Evolutionary conservation across 2,888 invertebrate genomes (phyloP), one percentile per base, ranked within the genome.

Genomic region (Erebia palarica): DNA sequence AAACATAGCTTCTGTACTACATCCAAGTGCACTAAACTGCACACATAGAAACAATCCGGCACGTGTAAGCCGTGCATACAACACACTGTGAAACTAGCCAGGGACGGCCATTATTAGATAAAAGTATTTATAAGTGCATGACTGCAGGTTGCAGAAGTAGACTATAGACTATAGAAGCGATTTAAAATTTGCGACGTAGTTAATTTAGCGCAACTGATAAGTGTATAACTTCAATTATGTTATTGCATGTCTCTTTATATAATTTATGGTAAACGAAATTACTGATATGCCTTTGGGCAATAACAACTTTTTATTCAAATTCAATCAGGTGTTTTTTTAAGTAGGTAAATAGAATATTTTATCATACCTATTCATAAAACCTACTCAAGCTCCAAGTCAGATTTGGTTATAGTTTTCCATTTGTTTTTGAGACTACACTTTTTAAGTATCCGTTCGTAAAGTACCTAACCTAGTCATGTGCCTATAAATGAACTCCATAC

Each of bases 41-140:
- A 83, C 83, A 85, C 85, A 80, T 63, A 60, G 69, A 75, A 70
- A 71, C 55, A 70, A 58, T 58, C 73, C 73, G 81, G 78, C 85
- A 85, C 85, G 84, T 84, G 84, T 84, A 84, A 83, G 75, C 71
- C 71, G 78, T 82, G 73, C 65, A 11, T 70, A 81, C 72, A 70
- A 76, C 80, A 81, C 81, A 83, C 81, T 74, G 74, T 65, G 65
- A 67, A 66, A 69, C 58, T 18, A 65, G 71, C 73, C 78, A 76
- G 75, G 76, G 76, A 77, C 79, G 69, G 76, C 70, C 75, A 72
- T 75, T 75, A 74, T 70, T 72, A 76, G 76, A 76, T 75, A 75
- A 73, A 75, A 73, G 73, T 75, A 74, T 74, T 74, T 73, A 76
- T 74, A 74, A 70, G 71, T 70, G 73, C 68, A 72, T 69, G 70